Percentiles rank a stretch among this genome's conserved stretches.
phyloP scores from a whole-genome alignment of 2,888 invertebrate species.

The Mesochorus sp. region DNA sequence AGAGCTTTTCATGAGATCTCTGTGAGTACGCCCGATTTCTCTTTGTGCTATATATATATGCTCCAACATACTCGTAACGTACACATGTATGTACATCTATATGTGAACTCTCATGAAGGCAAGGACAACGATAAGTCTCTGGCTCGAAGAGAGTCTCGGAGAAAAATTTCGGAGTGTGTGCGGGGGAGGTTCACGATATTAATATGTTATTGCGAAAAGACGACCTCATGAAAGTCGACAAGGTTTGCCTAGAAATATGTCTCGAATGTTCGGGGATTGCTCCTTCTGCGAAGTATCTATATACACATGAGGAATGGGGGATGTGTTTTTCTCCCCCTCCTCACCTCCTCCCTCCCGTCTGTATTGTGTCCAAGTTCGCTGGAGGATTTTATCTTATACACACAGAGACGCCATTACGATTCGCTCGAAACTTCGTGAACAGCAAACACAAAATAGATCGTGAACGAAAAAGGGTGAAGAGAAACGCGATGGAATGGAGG shows the following conservation, averaged over 20 bases:
- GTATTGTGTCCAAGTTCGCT: slow-evolving; percentile 57
- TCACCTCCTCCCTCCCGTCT: slow-evolving; percentile 60
- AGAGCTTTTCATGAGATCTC: slow-evolving; percentile 69
- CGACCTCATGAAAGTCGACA: slow-evolving; percentile 82
- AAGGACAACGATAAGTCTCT: slow-evolving; percentile 72
- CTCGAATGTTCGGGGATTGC: slow-evolving; percentile 54
- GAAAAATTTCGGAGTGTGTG: slow-evolving; percentile 32
- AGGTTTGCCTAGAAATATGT: slow-evolving; percentile 80
- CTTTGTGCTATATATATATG: background rate
- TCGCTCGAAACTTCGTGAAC: slow-evolving; percentile 48
- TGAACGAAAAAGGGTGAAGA: slow-evolving; percentile 1
- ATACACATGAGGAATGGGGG: slow-evolving; percentile 24
- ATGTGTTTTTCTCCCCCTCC: slow-evolving; percentile 47
- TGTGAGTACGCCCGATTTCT: slow-evolving; percentile 37
- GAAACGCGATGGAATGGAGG: slow-evolving; percentile 15
- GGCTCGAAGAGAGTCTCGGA: slow-evolving; percentile 57
- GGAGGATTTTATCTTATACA: slow-evolving; percentile 43
- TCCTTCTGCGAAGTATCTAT: background rate
- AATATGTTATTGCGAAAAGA: slow-evolving; percentile 82
- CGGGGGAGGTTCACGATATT: slow-evolving; percentile 78
- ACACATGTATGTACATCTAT: slow-evolving; percentile 14
- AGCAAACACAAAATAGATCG: slow-evolving; percentile 41
- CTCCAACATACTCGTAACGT: background rate
- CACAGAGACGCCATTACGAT: background rate
- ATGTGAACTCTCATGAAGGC: background rate